Evolutionary conservation across 2,888 invertebrate genomes (phyloP).

Genomic region (Drosophila macrospina): DNA sequence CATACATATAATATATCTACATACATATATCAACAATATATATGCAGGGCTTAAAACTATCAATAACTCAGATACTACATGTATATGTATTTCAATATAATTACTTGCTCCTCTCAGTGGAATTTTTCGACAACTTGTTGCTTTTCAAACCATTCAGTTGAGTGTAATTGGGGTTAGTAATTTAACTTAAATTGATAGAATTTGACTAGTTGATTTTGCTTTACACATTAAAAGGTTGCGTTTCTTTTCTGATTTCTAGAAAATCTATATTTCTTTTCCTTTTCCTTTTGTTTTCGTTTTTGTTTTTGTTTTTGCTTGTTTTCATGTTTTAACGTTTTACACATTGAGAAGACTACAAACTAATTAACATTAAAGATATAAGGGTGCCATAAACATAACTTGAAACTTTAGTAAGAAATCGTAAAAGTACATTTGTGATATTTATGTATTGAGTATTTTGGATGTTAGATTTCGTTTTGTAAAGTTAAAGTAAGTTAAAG

Average conservation of each 20-base stretch:
- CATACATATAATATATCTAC: slow-evolving; percentile 38
- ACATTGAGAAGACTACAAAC: slow-evolving; percentile 66
- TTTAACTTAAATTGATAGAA: slow-evolving; percentile 78
- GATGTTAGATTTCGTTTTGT: slow-evolving; percentile 78
- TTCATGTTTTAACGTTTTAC: slow-evolving; percentile 25
- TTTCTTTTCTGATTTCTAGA: slow-evolving; percentile 44
- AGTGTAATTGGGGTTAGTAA: slow-evolving; percentile 79
- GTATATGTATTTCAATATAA: slow-evolving; percentile 19
- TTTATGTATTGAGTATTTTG: slow-evolving; percentile 82
- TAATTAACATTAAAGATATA: slow-evolving; percentile 77
- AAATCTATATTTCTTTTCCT: slow-evolving; percentile 43
- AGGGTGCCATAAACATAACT: slow-evolving; percentile 53
- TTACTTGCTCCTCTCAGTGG: slow-evolving; percentile 30
- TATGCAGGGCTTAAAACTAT: slow-evolving; percentile 62
- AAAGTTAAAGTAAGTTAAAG: slow-evolving; percentile 33
- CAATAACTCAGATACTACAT: slow-evolving; percentile 60
- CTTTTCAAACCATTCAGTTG: slow-evolving; percentile 56
- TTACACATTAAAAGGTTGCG: slow-evolving; percentile 70
- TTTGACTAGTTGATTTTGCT: slow-evolving; percentile 85
- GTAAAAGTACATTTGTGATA: slow-evolving; percentile 80
- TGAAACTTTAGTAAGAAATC: slow-evolving; percentile 58
- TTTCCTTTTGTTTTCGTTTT: slow-evolving; percentile 14
- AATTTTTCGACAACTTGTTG: slow-evolving; percentile 40
- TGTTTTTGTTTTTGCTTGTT: not conserved
- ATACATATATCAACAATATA: slow-evolving; percentile 43